Base-by-base conservation (phyloP, 2,888 invertebrate species). In the Limulus polyphemus region DNA sequence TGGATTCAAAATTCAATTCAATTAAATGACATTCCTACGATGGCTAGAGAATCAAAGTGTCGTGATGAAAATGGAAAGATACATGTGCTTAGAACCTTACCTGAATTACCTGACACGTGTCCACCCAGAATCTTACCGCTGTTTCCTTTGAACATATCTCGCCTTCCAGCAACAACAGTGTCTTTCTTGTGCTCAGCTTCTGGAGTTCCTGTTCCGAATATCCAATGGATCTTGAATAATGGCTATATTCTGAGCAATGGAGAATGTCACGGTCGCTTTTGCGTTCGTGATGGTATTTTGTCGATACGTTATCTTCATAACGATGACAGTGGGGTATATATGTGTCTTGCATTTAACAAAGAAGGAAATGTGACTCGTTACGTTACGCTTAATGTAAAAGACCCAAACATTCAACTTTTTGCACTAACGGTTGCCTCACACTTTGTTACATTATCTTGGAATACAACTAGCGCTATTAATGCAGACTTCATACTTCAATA, bases 391-490 rank as follows among this genome's bases (percentile, higher is more conserved):
- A 56, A 61, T 48, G 71, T 71, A 52, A 60, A 67, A 16, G 58
- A 54, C 58, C 56, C 69, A 11, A 68, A 70, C 62, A 67, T 71
- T 10, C 65, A 66, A 17, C 62, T 71, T 14, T 66, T 73, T 55
- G 71, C 73, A 14, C 68, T 73, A 17, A 70, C 71, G 16, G 70
- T 75, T 47, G 69, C 74, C 7, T 71, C 72, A 49, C 73, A 73
- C 52, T 74, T 73, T 68, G 72, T 76, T 32, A 75, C 76, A n/a
- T 67, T 74, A 52, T 71, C 73, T 10, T 73, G 74, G 74, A 72
- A 72, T 61, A 73, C 74, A 55, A 72, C 72, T 57, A 69, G 68
- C 49, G 57, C 70, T 58, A 57, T 71, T 54, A 57, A 70, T 62
- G 63, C 62, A 62, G 65, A 56, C 56, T 69, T 67, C 58, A 57